phyloP scores from a whole-genome alignment of 1,140 invertebrate genomes.

The Zaprionus vittiger region DNA sequence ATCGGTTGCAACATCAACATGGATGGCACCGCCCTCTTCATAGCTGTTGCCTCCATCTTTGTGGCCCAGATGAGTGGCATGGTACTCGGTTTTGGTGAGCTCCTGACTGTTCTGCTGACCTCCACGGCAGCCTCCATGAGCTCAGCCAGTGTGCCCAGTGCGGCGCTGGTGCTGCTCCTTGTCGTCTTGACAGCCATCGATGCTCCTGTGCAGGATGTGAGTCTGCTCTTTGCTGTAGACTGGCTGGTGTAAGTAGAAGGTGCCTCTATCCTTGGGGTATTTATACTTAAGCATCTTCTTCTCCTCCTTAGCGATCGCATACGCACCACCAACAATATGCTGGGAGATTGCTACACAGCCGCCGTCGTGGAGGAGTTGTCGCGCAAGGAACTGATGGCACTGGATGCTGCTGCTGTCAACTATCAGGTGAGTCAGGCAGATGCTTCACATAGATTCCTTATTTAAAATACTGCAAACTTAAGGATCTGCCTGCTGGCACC shows the following conservation, averaged over 20 bases:
- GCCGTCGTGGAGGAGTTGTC: conserved; percentile 94
- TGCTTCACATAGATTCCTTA: neutral
- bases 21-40: conserved; percentile 97
- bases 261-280: fast-evolving
- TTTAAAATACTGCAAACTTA: neutral
- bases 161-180: conserved; percentile 93
- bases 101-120: conserved; percentile 93
- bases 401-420: conserved; percentile 87
- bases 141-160: conserved; percentile 96
- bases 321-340: conserved; percentile 94
- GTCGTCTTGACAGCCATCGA: conserved; percentile 94
- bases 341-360: conserved; percentile 94
- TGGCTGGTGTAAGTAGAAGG: conserved; percentile 93
- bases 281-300: neutral
- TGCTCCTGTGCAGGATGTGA: conserved; percentile 92
- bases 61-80: conserved; percentile 96
- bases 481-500: conserved; percentile 75
- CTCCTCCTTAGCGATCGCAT: conserved; percentile 90
- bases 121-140: conserved; percentile 96
- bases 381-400: conserved; percentile 91
- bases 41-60: conserved; percentile 95
- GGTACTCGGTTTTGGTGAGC: conserved; percentile 90
- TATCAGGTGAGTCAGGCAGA: conserved; percentile 85
- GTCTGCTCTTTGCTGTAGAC: conserved; percentile 93
- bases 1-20: conserved; percentile 97